These are phyloP conservation scores for Gymnorhina tibicen DNA, from an alignment of 2,113 vertebrate genomes.

Conservation along the genomic window DNA sequence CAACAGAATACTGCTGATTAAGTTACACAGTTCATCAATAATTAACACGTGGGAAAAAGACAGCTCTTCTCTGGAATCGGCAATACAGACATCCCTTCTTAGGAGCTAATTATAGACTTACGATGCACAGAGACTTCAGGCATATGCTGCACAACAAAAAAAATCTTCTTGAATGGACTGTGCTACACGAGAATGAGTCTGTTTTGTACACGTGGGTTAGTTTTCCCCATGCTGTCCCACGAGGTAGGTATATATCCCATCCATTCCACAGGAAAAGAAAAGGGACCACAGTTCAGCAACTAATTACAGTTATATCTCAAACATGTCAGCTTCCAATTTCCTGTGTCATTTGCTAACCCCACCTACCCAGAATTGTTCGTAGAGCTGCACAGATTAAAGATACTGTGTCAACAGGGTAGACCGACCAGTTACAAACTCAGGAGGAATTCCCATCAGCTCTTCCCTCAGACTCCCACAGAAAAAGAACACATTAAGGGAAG, in stretches of 20 bases:
- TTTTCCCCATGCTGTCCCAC: neutral
- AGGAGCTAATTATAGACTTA: neutral
- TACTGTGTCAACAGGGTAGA: neutral
- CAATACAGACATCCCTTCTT: neutral
- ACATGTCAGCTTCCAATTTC: neutral
- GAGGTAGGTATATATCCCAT: neutral
- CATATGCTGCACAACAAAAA: neutral
- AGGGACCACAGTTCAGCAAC: neutral
- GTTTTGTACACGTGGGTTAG: neutral
- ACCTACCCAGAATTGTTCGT: neutral
- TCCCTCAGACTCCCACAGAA: neutral
- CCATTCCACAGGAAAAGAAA: neutral
- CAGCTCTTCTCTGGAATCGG: neutral
- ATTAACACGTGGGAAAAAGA: neutral
- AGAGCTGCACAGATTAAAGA: neutral
- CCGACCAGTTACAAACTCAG: neutral
- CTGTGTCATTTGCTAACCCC: neutral
- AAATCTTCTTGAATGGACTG: neutral
- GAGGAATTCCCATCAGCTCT: neutral
- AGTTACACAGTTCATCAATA: conserved; percentile 19
- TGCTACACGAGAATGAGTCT: neutral
- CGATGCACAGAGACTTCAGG: neutral
- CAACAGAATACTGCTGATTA: neutral
- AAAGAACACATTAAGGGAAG: neutral
- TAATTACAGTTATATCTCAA: neutral